These are phyloP conservation scores for Atopsyche davidsoni DNA, from an alignment of 1,140 invertebrate species.

Conservation along the genomic window DNA sequence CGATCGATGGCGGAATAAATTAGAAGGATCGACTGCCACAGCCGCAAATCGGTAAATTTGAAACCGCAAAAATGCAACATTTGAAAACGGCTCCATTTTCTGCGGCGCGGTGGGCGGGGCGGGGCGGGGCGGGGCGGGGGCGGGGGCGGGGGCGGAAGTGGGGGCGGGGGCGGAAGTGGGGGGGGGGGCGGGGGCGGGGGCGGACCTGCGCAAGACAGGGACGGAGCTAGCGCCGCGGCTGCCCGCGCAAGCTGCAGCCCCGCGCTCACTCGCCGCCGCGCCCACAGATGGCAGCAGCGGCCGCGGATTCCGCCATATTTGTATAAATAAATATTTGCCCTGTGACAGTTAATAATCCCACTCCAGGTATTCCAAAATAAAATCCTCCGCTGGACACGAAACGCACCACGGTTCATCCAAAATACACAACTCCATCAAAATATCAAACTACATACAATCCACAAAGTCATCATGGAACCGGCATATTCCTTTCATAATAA, in stretches of 20 bases:
- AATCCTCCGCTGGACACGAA: too few relatives aligned
- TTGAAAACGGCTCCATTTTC: too few relatives aligned
- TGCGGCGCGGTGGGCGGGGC: neutral
- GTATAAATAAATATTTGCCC: too few relatives aligned
- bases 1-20: neutral
- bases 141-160: conserved; percentile 17
- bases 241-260: conserved; percentile 35
- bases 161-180: too few relatives aligned
- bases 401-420: too few relatives aligned
- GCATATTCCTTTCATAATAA: too few relatives aligned
- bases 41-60: neutral
- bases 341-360: too few relatives aligned
- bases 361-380: too few relatives aligned
- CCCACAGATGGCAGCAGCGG: conserved; percentile 31
- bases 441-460: too few relatives aligned
- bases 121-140: conserved; percentile 28
- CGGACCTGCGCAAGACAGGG: conserved; percentile 30
- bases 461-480: too few relatives aligned
- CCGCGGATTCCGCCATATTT: conserved; percentile 11
- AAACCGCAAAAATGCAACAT: too few relatives aligned
- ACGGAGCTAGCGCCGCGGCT: conserved; percentile 34
- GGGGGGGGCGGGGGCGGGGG: conserved; percentile 27
- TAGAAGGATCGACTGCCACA: neutral
- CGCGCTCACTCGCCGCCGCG: neutral
- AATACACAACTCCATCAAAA: too few relatives aligned